Base-by-base conservation (phyloP, 2,797 vertebrate species). In the Mus spretus region DNA sequence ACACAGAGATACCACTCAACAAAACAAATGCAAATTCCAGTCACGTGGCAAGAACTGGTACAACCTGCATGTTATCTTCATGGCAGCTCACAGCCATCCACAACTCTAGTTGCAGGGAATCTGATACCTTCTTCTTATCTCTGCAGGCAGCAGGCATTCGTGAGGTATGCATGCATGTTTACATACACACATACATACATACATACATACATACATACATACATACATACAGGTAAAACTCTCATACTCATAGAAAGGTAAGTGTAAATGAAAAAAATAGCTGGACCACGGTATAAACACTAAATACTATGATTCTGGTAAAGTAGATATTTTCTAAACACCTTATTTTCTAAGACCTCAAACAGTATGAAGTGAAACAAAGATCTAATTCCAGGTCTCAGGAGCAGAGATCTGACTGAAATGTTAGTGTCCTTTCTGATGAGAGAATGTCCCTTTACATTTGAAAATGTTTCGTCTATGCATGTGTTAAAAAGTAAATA, bases 401-500 rank as follows among this genome's bases (percentile, higher is more conserved):
- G 88, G 57, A 87, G 6, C 19, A 86, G 91, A 95, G 86, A 91
- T 61, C 80, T n/a, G 22, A 40, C 79, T 87, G 75, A 94, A 94
- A 88, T 93, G 82, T 6, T 70, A 67, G 28, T 57, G 13, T 79
- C 61, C 44, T 55, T 78, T 78, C 22, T 78, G 40, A 77, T 0
- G 34, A 63, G 85, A 37, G 37, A 95, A 65, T 44, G 80, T 70
- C 24, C 6, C 37, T 92, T 86, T 93, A 44, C 75, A 15, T 93
- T 92, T 86, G 72, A 93, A 90, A 86, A 12, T 37, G 70, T 81
- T 90, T 95, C 28, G 80, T 22, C 19, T 50, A 3, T 80, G 11
- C 65, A 22, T 31, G 57, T 61, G 26, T 89, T 80, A 8, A 90
- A 8, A 87, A 78, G 37, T 74, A 86, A 82, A 59, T 85, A 86